Percentiles rank a stretch among this genome's conserved stretches.
Evolutionary conservation across 1,140 invertebrate species (phyloP).

Genomic region (Magallana ariakensis): DNA sequence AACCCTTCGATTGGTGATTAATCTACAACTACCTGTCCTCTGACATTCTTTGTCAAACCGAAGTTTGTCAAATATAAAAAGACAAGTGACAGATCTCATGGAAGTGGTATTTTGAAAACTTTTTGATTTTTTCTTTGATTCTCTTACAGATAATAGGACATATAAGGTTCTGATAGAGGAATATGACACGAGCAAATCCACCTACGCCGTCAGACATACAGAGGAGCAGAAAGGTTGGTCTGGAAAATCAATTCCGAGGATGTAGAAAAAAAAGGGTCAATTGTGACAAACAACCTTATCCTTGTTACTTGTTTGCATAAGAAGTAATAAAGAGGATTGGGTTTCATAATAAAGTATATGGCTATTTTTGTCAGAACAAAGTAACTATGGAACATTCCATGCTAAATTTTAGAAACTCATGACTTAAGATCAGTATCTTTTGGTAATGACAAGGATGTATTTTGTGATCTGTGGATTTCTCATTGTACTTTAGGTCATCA

Average conservation of each 20-base stretch:
- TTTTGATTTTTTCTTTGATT: not conserved
- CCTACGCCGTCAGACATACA: slow-evolving; percentile 71
- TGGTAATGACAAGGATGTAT: too few relatives aligned
- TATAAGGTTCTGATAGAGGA: slow-evolving; percentile 77
- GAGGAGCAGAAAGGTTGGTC: slow-evolving; percentile 68
- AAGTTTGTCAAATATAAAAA: not conserved
- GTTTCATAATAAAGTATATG: slow-evolving; percentile 24
- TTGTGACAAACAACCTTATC: not conserved
- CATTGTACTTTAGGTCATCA: too few relatives aligned
- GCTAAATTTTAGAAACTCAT: not conserved
- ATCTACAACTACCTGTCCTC: not conserved
- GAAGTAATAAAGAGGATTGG: not conserved
- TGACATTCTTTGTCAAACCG: not conserved
- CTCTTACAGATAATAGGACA: slow-evolving; percentile 74
- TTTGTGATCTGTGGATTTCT: too few relatives aligned
- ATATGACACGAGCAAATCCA: slow-evolving; percentile 73
- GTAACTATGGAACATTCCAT: not conserved
- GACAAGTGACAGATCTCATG: slow-evolving; percentile 3
- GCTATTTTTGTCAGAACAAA: not conserved
- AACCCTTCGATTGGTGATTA: not conserved
- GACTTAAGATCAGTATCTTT: too few relatives aligned
- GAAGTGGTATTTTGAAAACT: slow-evolving; percentile 16
- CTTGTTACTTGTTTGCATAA: not conserved
- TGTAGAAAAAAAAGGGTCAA: not conserved
- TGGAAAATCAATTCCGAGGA: not conserved